These are phyloP conservation scores for Myxocyprinus asiaticus DNA, from an alignment of 2,113 vertebrate species.

Conservation along the genomic window DNA sequence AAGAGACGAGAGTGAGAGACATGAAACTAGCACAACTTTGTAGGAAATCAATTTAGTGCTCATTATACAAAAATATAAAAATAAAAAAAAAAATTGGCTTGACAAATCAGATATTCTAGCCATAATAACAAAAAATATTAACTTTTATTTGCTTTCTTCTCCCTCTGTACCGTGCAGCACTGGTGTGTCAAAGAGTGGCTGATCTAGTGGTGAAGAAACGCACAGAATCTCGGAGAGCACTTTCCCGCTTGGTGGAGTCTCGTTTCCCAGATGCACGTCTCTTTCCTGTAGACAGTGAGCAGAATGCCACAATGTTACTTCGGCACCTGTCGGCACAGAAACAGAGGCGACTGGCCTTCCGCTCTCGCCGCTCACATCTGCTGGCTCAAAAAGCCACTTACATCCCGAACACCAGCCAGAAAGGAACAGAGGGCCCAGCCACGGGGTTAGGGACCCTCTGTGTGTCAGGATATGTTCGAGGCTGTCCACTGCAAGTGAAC, in stretches of 20 bases:
- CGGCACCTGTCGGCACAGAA: conserved; percentile 86
- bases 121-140: background rate
- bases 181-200: conserved; percentile 84
- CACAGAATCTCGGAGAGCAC: conserved; percentile 78
- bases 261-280: conserved; percentile 86
- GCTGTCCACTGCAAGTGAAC: conserved; percentile 81
- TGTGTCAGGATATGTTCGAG: conserved; percentile 90
- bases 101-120: too few species aligned
- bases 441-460: conserved; percentile 82
- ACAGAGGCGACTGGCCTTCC: conserved; percentile 84
- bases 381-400: conserved; percentile 81
- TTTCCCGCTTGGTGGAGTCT: conserved; percentile 81
- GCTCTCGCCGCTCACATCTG: conserved; percentile 84
- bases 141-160: background rate
- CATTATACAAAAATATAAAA: too few species aligned
- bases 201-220: conserved; percentile 85
- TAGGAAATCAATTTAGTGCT: background rate
- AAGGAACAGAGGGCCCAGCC: conserved; percentile 57
- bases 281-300: conserved; percentile 82
- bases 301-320: conserved; percentile 83
- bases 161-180: conserved; percentile 64
- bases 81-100: too few species aligned
- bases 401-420: conserved; percentile 62
- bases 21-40: background rate
- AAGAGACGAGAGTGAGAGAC: background rate